Evolutionary conservation across 2,888 invertebrate genomes (phyloP), one percentile per base, ranked within the genome.

Genomic region (Uloborus plumipes): DNA sequence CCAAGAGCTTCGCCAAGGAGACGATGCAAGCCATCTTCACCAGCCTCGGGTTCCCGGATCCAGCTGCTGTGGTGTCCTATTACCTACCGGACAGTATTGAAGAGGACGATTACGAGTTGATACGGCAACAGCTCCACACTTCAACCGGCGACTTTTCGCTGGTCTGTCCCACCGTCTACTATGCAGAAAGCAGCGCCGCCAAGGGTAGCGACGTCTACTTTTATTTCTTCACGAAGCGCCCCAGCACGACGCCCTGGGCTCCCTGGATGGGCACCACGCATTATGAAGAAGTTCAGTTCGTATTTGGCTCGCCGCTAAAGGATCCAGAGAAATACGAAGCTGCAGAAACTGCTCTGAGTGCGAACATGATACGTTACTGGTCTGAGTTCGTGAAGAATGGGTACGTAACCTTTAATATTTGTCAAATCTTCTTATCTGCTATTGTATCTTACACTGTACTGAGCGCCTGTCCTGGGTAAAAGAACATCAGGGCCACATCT

Each of bases 221-320:
- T 20, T 80, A 85, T 71, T 55, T 72, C 16, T 84, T 67, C 16
- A 73, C 22, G 7, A 79, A 85, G 39, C 77, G 85, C 18, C 79
- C 82, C 15, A 71, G 74, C 47, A 75, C 31, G 14, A 66, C 71
- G 3, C 75, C 59, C 4, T 79, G 71, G 74, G 75, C 78, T 15
- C 50, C 65, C 6, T 85, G 85, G 85, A 65, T 80, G 65, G 85
- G 84, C 20, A 62, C 59, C 14, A 31, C 70, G 13, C 79, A 85
- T 55, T 77, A 73, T 20, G 72, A 69, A 9, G 84, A 85, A 72
- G 76, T 78, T 0, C 77, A 61, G 47, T 85, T 82, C 20, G 72
- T 85, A 9, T 78, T 84, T 15, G 82, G 85, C 9, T 15, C n/a
- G 3, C 84, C 78, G 1, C 20, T 80, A 4, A 20, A 18, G 14